Base-by-base conservation (phyloP, 1,140 invertebrate species). In the Diploscapter pachys region DNA sequence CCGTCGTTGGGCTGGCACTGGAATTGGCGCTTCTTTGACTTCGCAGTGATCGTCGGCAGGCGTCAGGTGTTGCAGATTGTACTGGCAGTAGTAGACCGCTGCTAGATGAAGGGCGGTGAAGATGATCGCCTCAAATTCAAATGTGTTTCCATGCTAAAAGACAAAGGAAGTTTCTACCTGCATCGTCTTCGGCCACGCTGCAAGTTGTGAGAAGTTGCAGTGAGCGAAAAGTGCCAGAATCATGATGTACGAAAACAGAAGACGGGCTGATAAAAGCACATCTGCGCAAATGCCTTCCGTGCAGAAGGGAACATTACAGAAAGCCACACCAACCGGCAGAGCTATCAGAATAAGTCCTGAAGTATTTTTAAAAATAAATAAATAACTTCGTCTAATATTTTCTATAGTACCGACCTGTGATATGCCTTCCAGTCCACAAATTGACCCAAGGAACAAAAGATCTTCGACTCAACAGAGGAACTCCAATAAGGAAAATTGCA, bases 181-280 rank as follows among this genome's bases (percentile, higher is more conserved):
- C n/a, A 90, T 86, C 82, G 93, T 95, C 82, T 95, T 96, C 88
- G 95, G 92, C 90, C 93, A 94, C 85, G 93, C 95, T 84, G 93
- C 95, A 59, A 96, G 89, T 86, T 96, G 94, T 0, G 93, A 79
- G 71, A 85, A 84, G 72, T 84, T 84, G 71, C 83, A 85, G 63
- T 84, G 83, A 13, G 79, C 80, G 59, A 82, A 84, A n/a, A 84
- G 73, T 57, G 82, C 76, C 13, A 84, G 54, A 9, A 85, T 75
- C 9, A 83, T 68, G 11, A 85, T 67, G 78, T 82, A 84, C 57
- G 77, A 78, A 65, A 80, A 84, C 9, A 82, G 62, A 5, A 84
- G 73, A n/a, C 84, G 73, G 8, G 71, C 75, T 54, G 69, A 57
- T 48, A 68, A 53, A 50, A 65, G 52, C 11, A 64, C 49, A 61